Percentiles rank a stretch among this genome's conserved stretches.
Evolutionary conservation across 2,888 invertebrate genomes (phyloP).

Genomic region (Bugula neritina): DNA sequence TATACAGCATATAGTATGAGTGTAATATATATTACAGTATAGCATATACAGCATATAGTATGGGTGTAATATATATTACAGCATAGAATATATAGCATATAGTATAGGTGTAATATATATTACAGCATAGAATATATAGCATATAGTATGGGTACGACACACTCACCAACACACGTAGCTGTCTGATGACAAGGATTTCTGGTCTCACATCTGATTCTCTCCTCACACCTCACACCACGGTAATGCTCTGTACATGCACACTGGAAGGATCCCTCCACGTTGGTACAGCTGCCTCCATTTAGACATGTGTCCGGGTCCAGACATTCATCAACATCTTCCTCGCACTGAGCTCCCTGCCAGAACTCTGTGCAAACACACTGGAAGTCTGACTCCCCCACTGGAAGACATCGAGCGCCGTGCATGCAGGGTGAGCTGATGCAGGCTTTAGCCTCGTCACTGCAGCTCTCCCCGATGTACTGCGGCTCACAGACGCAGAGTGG

Average conservation of each 20-base stretch:
- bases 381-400: slow-evolving; percentile 26
- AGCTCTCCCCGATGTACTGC: slow-evolving; percentile 83
- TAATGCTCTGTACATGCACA: slow-evolving; percentile 42
- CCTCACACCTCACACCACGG: slow-evolving; percentile 41
- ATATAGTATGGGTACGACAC: too few relatives aligned
- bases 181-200: slow-evolving; percentile 39
- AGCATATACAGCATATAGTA: too few relatives aligned
- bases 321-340: slow-evolving; percentile 57
- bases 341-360: slow-evolving; percentile 41
- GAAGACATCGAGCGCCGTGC: slow-evolving; percentile 72
- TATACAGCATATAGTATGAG: too few relatives aligned
- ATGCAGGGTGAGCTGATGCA: slow-evolving; percentile 89
- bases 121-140: too few relatives aligned
- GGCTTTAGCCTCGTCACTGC: slow-evolving; percentile 76
- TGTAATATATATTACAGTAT: too few relatives aligned
- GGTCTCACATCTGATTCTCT: slow-evolving; percentile 35
- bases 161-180: slow-evolving; percentile 35
- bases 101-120: too few relatives aligned
- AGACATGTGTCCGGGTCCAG: slow-evolving; percentile 80
- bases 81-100: too few relatives aligned
- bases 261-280: slow-evolving; percentile 37
- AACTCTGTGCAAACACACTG: slow-evolving; percentile 38
- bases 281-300: slow-evolving; percentile 67
- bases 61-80: too few relatives aligned
- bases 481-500: slow-evolving; percentile 72